Base-by-base conservation (phyloP, 1,140 invertebrate species). In the Heliconius hermathena region DNA sequence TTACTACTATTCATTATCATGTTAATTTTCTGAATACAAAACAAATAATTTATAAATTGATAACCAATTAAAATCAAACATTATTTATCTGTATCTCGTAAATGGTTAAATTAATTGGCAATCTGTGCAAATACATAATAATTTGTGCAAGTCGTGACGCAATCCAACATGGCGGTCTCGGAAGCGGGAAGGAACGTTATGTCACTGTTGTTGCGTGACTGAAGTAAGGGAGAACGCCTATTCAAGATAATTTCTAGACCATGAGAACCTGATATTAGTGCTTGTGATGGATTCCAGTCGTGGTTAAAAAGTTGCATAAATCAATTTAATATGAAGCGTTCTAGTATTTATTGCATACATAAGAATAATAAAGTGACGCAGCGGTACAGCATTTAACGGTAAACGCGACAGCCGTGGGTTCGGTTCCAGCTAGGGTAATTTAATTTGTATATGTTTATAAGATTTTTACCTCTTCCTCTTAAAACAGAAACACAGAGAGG, bases 121-220 rank as follows among this genome's bases (percentile, higher is more conserved):
- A 76, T 76, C 75, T 76, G 75, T 71, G 36, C 38, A 76, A 71
- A 76, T 76, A 66, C 8, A 38, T 71, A 70, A 70, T 76, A 70
- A 70, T 76, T 60, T 49, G 74, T 76, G 38, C 66, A 78, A 81
- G 33, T 74, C 29, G 66, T 81, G 80, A 81, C 80, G 80, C 77
- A 81, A 79, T 75, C 49, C 52, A 78, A 75, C 26, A 81, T 78
- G 73, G 80, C 80, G 79, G 70, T 74, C 74, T 84, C 85, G 83
- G 82, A 86, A 86, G 81, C 83, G 81, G 82, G 83, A 82, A 84
- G 83, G 81, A 57, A 29, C 60, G 49, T 83, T 86, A 82, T 81
- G 74, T 86, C 83, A 86, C 71, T 26, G 73, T 26, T 54, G 52
- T 84, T 83, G 82, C 82, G 82, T 86, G 84, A 83, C 71, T 77